These are phyloP conservation scores for Loxodonta africana DNA, from an alignment of 2,113 vertebrate genomes.

Conservation along the genomic window DNA sequence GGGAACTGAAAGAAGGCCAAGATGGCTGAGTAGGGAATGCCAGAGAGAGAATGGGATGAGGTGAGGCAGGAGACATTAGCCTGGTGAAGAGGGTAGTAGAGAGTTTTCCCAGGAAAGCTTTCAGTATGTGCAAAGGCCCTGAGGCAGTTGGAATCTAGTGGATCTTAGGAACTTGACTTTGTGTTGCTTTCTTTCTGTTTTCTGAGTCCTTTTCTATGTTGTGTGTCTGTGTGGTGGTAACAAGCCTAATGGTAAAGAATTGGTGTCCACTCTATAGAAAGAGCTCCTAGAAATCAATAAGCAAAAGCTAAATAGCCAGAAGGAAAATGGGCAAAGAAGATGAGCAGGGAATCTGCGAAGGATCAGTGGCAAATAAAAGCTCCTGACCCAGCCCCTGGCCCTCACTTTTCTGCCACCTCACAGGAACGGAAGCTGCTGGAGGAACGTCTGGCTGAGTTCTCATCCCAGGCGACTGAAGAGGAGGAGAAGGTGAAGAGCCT, in stretches of 20 bases:
- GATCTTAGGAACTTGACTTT: too few relatives aligned
- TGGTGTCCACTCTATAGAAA: neutral
- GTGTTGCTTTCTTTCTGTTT: too few relatives aligned
- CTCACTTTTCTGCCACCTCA: neutral
- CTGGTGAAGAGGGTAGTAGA: too few relatives aligned
- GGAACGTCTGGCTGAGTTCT: constrained; percentile 93
- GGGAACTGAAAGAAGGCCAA: too few relatives aligned
- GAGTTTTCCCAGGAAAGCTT: too few relatives aligned
- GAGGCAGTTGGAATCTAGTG: too few relatives aligned
- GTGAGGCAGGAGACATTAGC: too few relatives aligned
- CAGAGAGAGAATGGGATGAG: too few relatives aligned
- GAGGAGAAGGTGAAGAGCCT: constrained; percentile 96
- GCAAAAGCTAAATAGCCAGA: neutral
- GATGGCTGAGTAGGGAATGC: too few relatives aligned
- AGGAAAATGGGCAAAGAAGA: neutral
- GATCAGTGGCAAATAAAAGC: neutral
- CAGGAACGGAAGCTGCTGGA: constrained; percentile 95
- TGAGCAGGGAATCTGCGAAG: too few relatives aligned
- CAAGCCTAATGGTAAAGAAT: neutral
- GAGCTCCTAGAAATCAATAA: neutral
- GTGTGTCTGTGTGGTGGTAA: neutral
- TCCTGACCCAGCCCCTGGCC: neutral
- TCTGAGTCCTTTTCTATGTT: too few relatives aligned
- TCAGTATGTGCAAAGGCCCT: too few relatives aligned
- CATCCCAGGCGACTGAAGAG: constrained; percentile 93